Base-by-base conservation (phyloP, 2,113 vertebrate genomes). In the Phoxinus phoxinus region DNA sequence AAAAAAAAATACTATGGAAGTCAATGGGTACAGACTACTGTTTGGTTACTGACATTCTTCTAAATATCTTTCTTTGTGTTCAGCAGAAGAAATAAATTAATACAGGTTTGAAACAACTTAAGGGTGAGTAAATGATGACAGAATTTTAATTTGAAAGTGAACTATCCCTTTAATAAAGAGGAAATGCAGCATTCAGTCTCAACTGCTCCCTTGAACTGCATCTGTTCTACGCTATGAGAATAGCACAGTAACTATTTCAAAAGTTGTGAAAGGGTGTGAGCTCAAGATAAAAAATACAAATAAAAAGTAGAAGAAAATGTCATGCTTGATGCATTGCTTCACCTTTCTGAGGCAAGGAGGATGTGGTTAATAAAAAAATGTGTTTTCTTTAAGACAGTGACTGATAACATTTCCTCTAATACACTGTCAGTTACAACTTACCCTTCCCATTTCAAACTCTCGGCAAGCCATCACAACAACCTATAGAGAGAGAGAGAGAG, bases 401-500 rank as follows among this genome's bases (percentile, higher is more conserved):
- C 37, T 81, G 35, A 23, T 46, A 82, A 51, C 25, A 83, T 81
- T 81, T 81, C 35, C 78, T 19, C n/a, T 51, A 44, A 21, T 8
- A 56, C 32, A 17, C 21, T 71, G n/a, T 32, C 46, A 41, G 67
- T 72, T 72, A 25, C 23, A 59, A 91, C 94, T 96, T 91, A 99
- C 98, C 96, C 96, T 97, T 86, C 97, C 98, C 97, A 97, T 97
- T 91, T 99, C 98, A 91, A 98, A 98, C 92, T 98, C 98, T 92
- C 97, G 96, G 58, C 98, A 99, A 21, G 96, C 97, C 97, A 99
- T 99, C 69, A 98, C 96, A 37, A 99, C 91, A 0, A 97, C 86
- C 98, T 99, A 89, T 10, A 6, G 17, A 37, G 32, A 86, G 51
- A 78, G 7, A 75, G 32, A 74, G 41, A 32, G 5, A 78, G n/a